These are phyloP conservation scores for Ganaspis sp. DNA, from an alignment of 1,140 invertebrate species.

Conservation along the genomic window DNA sequence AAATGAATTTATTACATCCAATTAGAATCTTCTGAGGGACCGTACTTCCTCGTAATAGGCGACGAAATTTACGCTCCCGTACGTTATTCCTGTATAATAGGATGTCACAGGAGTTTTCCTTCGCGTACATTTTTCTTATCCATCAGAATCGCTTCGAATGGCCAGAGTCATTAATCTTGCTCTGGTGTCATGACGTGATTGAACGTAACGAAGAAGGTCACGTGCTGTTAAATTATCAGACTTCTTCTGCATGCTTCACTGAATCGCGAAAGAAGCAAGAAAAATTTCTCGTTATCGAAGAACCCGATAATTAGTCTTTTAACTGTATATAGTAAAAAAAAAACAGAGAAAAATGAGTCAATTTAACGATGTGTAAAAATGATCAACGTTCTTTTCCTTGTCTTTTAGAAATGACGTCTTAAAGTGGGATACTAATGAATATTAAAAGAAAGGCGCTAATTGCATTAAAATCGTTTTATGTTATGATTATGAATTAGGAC, in stretches of 20 bases:
- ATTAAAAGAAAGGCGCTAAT: too few relatives aligned
- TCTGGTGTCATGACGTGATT: slow-evolving; percentile 55
- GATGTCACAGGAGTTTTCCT: background rate
- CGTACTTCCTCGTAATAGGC: background rate
- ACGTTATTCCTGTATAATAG: background rate
- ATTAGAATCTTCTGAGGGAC: background rate
- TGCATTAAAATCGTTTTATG: too few relatives aligned
- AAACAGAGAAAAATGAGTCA: background rate
- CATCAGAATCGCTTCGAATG: slow-evolving; percentile 41
- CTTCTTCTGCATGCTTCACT: slow-evolving; percentile 42
- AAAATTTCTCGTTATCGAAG: slow-evolving; percentile 48
- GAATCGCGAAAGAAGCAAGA: slow-evolving; percentile 23
- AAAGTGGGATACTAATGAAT: too few relatives aligned
- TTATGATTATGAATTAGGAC: too few relatives aligned
- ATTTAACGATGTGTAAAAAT: background rate
- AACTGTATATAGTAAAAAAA: background rate
- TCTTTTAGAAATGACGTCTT: too few relatives aligned
- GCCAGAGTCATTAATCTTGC: slow-evolving; percentile 58
- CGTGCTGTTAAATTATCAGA: slow-evolving; percentile 58
- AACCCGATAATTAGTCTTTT: slow-evolving; percentile 40
- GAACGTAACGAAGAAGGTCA: slow-evolving; percentile 61
- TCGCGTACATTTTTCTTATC: slow-evolving; percentile 37
- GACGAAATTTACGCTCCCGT: slow-evolving; percentile 1
- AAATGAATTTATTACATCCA: background rate
- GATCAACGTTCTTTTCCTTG: too few relatives aligned